Evolutionary conservation across 2,888 invertebrate species (phyloP).

Genomic region (Chymomyza fuscimana): DNA sequence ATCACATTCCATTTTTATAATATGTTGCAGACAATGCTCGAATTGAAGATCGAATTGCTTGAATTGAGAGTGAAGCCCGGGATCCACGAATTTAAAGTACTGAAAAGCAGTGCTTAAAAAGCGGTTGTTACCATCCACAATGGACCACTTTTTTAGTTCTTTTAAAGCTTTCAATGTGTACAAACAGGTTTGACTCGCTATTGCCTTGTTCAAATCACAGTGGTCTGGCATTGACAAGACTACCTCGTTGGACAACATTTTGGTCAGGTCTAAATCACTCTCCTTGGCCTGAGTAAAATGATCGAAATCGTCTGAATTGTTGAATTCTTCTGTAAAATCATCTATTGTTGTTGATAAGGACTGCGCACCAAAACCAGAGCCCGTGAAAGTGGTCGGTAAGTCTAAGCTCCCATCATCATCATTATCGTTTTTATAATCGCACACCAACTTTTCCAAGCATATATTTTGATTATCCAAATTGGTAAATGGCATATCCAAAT

Average conservation of each 20-base stretch:
- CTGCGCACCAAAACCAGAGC: too few relatives aligned
- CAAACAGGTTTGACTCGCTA: background rate
- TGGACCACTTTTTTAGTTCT: slow-evolving; percentile 39
- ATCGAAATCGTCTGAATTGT: too few relatives aligned
- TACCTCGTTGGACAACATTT: too few relatives aligned
- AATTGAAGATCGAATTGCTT: slow-evolving; percentile 37
- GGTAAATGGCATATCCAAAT: slow-evolving; percentile 42
- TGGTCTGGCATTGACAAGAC: background rate
- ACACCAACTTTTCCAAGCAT: slow-evolving; percentile 41
- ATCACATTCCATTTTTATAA: slow-evolving; percentile 37
- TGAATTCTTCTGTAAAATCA: too few relatives aligned
- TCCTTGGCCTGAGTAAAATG: too few relatives aligned
- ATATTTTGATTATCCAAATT: slow-evolving; percentile 21
- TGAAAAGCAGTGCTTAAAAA: slow-evolving; percentile 35
- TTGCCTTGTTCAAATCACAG: background rate
- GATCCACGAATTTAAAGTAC: slow-evolving; percentile 19
- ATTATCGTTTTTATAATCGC: slow-evolving; percentile 11
- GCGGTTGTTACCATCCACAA: slow-evolving; percentile 14
- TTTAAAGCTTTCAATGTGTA: slow-evolving; percentile 33
- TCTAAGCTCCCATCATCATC: too few relatives aligned
- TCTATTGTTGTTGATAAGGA: too few relatives aligned
- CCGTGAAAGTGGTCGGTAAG: too few relatives aligned
- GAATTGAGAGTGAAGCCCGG: slow-evolving; percentile 22
- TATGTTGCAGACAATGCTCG: slow-evolving; percentile 29
- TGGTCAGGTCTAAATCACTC: too few relatives aligned